phyloP scores from a whole-genome alignment of 2,113 vertebrate genomes.

The sheep (Ovis aries) region DNA sequence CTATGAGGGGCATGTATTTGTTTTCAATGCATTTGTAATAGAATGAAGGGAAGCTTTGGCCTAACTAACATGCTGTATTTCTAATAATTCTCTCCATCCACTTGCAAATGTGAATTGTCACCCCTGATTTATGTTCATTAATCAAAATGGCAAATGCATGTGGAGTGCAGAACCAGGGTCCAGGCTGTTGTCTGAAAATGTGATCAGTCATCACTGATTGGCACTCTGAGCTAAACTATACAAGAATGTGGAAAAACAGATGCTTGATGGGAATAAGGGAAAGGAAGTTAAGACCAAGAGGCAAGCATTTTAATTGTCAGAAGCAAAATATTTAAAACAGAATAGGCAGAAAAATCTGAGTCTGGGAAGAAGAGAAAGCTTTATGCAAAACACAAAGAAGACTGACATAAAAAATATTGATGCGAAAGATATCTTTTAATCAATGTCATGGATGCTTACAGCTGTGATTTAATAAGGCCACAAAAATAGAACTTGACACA shows the following conservation, averaged over 20 bases:
- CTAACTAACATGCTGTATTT: constrained; percentile 12
- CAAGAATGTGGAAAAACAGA: constrained; percentile 59
- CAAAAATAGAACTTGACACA: constrained; percentile 51
- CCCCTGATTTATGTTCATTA: constrained; percentile 61
- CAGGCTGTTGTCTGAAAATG: constrained; percentile 38
- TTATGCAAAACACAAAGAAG: constrained; percentile 18
- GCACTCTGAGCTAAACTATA: constrained; percentile 64
- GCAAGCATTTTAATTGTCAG: constrained; percentile 58
- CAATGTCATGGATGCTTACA: constrained; percentile 22
- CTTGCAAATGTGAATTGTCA: constrained; percentile 60
- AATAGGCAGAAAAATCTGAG: constrained; percentile 46
- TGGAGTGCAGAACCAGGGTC: constrained; percentile 57
- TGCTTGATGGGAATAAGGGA: constrained; percentile 47
- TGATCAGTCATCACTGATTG: constrained; percentile 68
- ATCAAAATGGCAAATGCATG: constrained; percentile 66
- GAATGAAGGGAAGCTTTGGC: not conserved
- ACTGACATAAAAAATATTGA: not conserved
- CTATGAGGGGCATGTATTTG: constrained; percentile 48
- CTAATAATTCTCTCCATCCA: constrained; percentile 49
- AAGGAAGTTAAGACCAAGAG: constrained; percentile 46
- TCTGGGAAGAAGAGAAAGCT: constrained; percentile 48
- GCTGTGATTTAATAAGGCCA: constrained; percentile 50
- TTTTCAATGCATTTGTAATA: constrained; percentile 36
- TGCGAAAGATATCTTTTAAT: constrained; percentile 12
- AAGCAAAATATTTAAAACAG: constrained; percentile 22